phyloP scores from a whole-genome alignment of 2,113 vertebrate genomes.

The Hemichromis elongatus region DNA sequence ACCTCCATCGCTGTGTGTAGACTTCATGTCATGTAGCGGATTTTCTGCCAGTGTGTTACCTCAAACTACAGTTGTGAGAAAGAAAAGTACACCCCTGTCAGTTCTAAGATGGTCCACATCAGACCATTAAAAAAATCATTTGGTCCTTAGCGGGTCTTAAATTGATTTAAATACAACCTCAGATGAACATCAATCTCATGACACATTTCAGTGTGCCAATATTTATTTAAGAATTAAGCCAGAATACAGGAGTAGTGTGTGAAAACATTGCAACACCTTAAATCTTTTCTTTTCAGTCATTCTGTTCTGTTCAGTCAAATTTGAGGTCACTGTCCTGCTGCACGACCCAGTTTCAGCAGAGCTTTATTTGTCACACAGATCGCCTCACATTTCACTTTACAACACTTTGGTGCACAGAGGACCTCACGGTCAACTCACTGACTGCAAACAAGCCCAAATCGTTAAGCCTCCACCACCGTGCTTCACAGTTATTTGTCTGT shows the following conservation, averaged over 20 bases:
- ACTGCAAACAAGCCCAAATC: background rate
- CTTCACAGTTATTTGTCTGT: background rate
- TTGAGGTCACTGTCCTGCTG: background rate
- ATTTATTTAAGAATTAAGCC: background rate
- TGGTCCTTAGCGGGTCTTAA: background rate
- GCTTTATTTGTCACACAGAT: background rate
- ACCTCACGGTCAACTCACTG: background rate
- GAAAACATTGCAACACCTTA: background rate
- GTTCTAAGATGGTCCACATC: background rate
- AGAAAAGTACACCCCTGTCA: background rate
- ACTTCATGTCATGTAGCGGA: background rate
- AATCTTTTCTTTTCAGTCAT: background rate
- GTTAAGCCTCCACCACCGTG: background rate
- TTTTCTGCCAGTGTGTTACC: background rate
- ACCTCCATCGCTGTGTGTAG: background rate
- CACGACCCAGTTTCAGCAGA: background rate
- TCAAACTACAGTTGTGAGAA: background rate
- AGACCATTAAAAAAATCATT: background rate
- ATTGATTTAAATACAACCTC: background rate
- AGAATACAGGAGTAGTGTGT: background rate
- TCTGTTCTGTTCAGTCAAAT: too few relatives aligned
- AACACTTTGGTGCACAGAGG: background rate
- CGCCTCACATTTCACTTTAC: background rate
- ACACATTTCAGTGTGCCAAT: background rate
- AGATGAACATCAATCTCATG: background rate